A percentile compares a stretch with the other conserved stretches of the same genome.
These are phyloP conservation scores for Tragelaphus scriptus DNA, from an alignment of 2,113 vertebrate genomes.

Conservation along the genomic window DNA sequence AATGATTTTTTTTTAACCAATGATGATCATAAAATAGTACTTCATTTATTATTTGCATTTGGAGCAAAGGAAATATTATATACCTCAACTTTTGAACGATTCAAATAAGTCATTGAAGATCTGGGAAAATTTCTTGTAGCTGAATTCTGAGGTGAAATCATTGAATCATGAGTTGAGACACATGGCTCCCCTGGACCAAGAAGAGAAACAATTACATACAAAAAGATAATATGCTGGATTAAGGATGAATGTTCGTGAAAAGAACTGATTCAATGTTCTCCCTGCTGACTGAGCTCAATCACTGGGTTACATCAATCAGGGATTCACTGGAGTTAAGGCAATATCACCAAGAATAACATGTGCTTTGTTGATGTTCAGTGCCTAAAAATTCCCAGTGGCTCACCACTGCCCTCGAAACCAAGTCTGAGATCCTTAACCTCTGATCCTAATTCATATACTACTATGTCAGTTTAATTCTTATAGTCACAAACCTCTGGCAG, in stretches of 20 bases:
- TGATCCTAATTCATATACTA: not conserved
- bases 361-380: not conserved
- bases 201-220: not conserved
- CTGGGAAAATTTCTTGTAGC: not conserved
- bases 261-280: not conserved
- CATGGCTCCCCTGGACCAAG: not conserved
- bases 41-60: not conserved
- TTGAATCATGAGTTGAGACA: not conserved
- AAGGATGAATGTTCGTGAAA: not conserved
- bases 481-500: not conserved
- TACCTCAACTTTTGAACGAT: slow-evolving; percentile 29
- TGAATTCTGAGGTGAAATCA: not conserved
- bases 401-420: not conserved
- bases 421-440: not conserved
- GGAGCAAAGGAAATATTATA: not conserved
- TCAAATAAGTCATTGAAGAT: not conserved
- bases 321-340: not conserved
- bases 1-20: not conserved
- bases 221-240: not conserved
- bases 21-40: not conserved
- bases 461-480: not conserved
- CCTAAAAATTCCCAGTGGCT: not conserved
- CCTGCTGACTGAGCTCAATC: not conserved
- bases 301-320: not conserved
- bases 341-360: not conserved